phyloP scores from a whole-genome alignment of 2,888 invertebrate genomes.

The Noctua comes region DNA sequence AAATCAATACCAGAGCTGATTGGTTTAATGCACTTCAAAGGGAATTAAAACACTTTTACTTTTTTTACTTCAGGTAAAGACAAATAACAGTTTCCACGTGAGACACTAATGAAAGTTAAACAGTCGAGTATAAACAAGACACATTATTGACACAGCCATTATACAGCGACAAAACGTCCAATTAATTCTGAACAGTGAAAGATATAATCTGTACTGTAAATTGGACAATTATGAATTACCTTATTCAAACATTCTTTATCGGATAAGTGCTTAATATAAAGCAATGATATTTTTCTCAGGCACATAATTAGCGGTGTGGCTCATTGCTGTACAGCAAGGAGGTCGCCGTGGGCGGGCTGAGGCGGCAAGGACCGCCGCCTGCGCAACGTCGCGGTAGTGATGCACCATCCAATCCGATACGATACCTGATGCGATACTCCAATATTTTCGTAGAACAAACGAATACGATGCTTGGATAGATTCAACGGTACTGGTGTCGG shows the following conservation, averaged over 20 bases:
- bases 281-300: conserved; percentile 58
- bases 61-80: conserved; percentile 16
- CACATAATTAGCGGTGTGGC: conserved; percentile 62
- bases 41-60: conserved; percentile 36
- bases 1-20: conserved; percentile 35
- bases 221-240: conserved; percentile 50
- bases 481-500: background rate
- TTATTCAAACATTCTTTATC: conserved; percentile 58
- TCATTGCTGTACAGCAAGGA: conserved; percentile 55
- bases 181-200: conserved; percentile 44
- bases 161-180: conserved; percentile 26
- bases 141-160: conserved; percentile 26
- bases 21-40: conserved; percentile 28
- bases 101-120: conserved; percentile 41
- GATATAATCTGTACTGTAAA: conserved; percentile 43
- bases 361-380: conserved; percentile 72
- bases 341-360: conserved; percentile 68
- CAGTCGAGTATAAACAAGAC: conserved; percentile 10
- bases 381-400: conserved; percentile 59
- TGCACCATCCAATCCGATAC: background rate
- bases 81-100: conserved; percentile 29
- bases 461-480: background rate
- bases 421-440: background rate
- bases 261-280: conserved; percentile 61
- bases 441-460: background rate